Conservation (phyloP, 2,113 vertebrate species). For the Leptobrachium leishanense region DNA sequence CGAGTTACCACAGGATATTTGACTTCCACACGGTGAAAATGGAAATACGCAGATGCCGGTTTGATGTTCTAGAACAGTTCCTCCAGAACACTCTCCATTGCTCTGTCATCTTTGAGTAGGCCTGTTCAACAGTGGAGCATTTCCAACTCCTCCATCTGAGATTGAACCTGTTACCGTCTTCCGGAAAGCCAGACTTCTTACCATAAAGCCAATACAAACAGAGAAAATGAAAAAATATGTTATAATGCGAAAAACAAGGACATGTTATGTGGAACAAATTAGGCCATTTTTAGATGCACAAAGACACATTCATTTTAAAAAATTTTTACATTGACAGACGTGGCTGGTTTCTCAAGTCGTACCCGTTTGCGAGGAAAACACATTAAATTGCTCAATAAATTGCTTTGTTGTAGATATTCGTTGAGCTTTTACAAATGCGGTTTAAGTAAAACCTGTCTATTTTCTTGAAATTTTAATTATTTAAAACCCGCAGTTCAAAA, state of each 20-base stretch:
- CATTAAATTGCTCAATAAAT: not conserved
- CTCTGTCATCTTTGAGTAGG: slow-evolving; percentile 21
- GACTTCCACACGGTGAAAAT: slow-evolving; percentile 40
- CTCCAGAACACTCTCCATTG: slow-evolving; percentile 21
- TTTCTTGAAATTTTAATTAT: no score
- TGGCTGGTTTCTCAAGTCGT: slow-evolving; percentile 14
- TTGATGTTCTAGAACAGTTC: slow-evolving; percentile 38
- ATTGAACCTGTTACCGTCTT: slow-evolving; percentile 30
- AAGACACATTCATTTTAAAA: slow-evolving; percentile 38
- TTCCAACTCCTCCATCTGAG: slow-evolving; percentile 39
- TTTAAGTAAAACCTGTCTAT: not conserved
- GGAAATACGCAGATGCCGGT: slow-evolving; percentile 37
- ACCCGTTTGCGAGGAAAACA: not conserved
- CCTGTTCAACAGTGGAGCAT: slow-evolving; percentile 26
- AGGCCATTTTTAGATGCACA: slow-evolving; percentile 26
- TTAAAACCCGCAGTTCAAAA: no score
- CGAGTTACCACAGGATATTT: slow-evolving; percentile 38
- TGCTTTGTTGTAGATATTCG: not conserved
- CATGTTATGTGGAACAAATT: slow-evolving; percentile 28
- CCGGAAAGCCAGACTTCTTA: slow-evolving; percentile 46
- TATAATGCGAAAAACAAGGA: slow-evolving; percentile 41
- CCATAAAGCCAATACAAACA: slow-evolving; percentile 31
- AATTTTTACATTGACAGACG: not conserved
- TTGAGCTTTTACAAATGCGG: not conserved
- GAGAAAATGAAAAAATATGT: slow-evolving; percentile 30